phyloP scores from a whole-genome alignment of 2,888 invertebrate genomes.

The Rapana venosa region DNA sequence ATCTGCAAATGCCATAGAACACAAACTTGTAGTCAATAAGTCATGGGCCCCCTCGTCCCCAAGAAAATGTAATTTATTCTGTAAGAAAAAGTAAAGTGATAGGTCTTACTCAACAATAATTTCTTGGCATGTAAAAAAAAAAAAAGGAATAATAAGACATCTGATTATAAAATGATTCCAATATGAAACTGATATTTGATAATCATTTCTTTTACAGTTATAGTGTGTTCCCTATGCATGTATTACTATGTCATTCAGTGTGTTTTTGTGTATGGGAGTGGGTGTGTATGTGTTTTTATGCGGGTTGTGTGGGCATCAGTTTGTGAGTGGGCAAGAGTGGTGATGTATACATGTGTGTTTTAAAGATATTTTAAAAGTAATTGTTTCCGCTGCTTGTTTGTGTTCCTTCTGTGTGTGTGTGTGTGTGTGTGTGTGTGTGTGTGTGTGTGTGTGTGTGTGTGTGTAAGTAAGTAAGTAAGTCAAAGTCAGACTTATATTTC shows the following conservation, averaged over 20 bases:
- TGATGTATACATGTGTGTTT: not conserved
- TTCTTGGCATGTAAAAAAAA: no score
- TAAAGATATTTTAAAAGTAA: not conserved
- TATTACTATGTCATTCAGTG: not conserved
- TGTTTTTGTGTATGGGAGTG: not conserved
- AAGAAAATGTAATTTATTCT: no score
- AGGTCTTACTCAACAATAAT: no score
- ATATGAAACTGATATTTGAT: no score
- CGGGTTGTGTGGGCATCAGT: not conserved
- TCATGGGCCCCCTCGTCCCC: no score
- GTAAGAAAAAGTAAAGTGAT: no score
- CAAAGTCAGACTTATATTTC: not conserved
- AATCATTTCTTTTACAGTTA: no score
- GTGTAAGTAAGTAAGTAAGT: not conserved
- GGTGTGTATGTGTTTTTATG: not conserved
- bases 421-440: not conserved
- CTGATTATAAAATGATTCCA: no score
- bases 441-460: conserved; percentile 1
- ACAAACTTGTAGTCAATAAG: no score
- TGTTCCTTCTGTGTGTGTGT: not conserved
- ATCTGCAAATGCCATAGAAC: no score
- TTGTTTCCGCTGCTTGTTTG: not conserved
- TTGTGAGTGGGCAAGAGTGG: not conserved
- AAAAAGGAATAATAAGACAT: no score
- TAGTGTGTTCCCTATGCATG: no score